These are phyloP conservation scores for Percopsis omiscomaycus DNA, from an alignment of 2,797 vertebrate genomes.

Conservation along the genomic window DNA sequence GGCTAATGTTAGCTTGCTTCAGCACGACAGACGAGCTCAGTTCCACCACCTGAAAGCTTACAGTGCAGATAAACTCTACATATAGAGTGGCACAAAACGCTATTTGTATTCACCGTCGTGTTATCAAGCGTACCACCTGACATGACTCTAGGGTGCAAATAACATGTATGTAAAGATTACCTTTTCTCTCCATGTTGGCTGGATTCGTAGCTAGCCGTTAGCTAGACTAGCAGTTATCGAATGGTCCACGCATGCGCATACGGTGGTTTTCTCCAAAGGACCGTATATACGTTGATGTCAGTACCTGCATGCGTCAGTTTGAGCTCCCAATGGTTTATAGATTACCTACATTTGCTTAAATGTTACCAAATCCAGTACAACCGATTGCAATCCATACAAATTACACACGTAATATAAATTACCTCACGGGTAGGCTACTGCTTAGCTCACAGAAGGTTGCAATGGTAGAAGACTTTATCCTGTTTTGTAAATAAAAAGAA, in stretches of 20 bases:
- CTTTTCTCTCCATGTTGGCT: constrained; percentile 84
- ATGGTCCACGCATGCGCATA: constrained; percentile 67
- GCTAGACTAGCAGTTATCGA: constrained; percentile 64
- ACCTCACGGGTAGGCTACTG: no score
- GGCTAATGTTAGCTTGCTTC: constrained; percentile 63
- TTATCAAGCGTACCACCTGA: neutral
- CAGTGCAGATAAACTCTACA: constrained; percentile 13
- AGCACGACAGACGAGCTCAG: constrained; percentile 63
- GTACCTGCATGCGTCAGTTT: constrained; percentile 25
- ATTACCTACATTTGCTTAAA: neutral
- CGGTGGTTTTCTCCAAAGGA: constrained; percentile 3
- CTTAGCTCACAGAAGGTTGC: neutral
- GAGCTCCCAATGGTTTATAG: constrained; percentile 4
- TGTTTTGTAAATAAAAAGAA: neutral
- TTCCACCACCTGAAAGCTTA: constrained; percentile 9
- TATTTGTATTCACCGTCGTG: neutral
- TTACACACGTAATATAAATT: no score
- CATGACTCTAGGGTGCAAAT: neutral
- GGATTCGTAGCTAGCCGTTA: constrained; percentile 72
- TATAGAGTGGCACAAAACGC: neutral
- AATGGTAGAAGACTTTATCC: neutral
- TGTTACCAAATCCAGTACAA: no score
- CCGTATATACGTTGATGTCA: constrained; percentile 32
- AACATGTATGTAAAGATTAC: constrained; percentile 66
- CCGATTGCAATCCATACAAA: no score